A percentile compares a stretch with the other conserved stretches of the same genome.
phyloP scores from a whole-genome alignment of 2,797 vertebrate species.

The Anguilla megastoma region DNA sequence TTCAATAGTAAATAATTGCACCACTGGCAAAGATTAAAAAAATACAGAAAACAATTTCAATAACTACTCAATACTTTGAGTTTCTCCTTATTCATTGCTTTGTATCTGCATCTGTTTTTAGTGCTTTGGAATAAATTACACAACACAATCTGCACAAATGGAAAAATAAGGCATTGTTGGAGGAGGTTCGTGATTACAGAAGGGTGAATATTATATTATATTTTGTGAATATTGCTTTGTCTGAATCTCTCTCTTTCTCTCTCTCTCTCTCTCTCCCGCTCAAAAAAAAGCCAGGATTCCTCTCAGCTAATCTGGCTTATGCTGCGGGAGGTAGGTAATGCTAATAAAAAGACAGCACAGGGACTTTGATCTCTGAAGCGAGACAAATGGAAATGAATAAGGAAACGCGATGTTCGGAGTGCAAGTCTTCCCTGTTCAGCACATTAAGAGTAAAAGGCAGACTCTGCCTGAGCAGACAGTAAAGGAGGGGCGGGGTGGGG shows the following conservation, averaged over 20 bases:
- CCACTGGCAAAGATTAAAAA: background rate
- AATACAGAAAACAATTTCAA: constrained; percentile 13
- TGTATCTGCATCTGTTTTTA: background rate
- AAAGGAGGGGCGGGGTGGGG: background rate
- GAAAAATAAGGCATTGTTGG: background rate
- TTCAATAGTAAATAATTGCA: background rate
- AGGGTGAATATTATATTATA: background rate
- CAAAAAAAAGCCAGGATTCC: background rate
- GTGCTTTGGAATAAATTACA: background rate
- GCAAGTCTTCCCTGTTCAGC: constrained; percentile 22
- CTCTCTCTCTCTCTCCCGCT: background rate
- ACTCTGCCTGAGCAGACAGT: constrained; percentile 24
- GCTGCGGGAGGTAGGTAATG: background rate
- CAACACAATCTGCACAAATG: background rate
- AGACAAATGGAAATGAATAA: constrained; percentile 57
- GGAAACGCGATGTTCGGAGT: constrained; percentile 35
- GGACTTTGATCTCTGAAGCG: constrained; percentile 62
- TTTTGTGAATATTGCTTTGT: background rate
- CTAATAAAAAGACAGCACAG: constrained; percentile 36
- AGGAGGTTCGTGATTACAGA: background rate
- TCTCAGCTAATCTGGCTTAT: constrained; percentile 1
- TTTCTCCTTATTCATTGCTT: background rate
- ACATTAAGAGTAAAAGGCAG: constrained; percentile 2
- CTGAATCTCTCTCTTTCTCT: background rate
- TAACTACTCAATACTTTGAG: background rate